Percentiles rank a stretch among this genome's conserved stretches.
Evolutionary conservation across 2,888 invertebrate genomes (phyloP).

Genomic region (Scaptomyza tumidula): DNA sequence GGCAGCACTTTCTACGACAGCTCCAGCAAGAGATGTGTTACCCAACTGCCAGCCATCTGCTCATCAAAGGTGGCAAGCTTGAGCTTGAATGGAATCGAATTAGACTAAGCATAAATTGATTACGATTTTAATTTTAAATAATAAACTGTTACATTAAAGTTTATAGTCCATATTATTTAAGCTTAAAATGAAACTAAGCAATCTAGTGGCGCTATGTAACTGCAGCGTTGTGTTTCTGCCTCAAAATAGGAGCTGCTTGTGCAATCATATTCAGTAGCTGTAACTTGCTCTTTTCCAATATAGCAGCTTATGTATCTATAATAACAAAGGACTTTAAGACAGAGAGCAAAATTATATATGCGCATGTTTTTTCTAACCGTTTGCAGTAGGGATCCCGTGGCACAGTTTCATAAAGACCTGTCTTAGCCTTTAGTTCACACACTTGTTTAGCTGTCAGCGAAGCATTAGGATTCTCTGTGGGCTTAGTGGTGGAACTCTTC

Average conservation of each 20-base stretch:
- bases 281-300: slow-evolving; percentile 37
- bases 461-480: background rate
- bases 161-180: background rate
- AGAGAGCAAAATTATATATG: background rate
- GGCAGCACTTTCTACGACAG: slow-evolving; percentile 69
- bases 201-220: slow-evolving; percentile 58
- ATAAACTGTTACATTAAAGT: background rate
- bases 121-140: background rate
- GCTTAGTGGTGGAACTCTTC: background rate
- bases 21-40: slow-evolving; percentile 49
- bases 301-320: slow-evolving; percentile 79
- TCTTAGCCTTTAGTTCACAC: slow-evolving; percentile 48
- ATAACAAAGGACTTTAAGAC: slow-evolving; percentile 19
- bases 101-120: slow-evolving; percentile 2
- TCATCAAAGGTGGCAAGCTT: slow-evolving; percentile 38
- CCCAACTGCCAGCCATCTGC: slow-evolving; percentile 60
- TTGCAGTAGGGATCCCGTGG: slow-evolving; percentile 75
- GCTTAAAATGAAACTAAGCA: slow-evolving; percentile 48
- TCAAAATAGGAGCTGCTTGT: slow-evolving; percentile 61
- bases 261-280: slow-evolving; percentile 67
- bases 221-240: slow-evolving; percentile 60
- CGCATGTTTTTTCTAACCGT: slow-evolving; percentile 58
- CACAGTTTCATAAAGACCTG: slow-evolving; percentile 72
- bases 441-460: slow-evolving; percentile 60
- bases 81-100: slow-evolving; percentile 48